Evolutionary conservation across 2,888 invertebrate genomes (phyloP).

Genomic region (Linnaemya tessellans): DNA sequence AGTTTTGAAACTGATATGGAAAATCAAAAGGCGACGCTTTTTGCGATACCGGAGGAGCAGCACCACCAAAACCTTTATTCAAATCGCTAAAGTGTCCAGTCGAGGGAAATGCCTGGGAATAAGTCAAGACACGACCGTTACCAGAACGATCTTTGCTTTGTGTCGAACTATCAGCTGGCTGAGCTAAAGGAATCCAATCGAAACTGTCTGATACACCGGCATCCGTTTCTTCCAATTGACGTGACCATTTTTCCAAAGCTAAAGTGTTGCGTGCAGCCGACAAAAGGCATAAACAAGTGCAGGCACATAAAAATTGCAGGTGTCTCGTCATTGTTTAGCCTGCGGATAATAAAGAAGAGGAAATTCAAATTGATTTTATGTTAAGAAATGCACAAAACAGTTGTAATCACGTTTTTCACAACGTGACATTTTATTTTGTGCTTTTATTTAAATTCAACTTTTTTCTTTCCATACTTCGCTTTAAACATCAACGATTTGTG

Average conservation of each 20-base stretch:
- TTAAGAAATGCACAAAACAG: neutral
- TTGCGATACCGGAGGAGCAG: constrained; percentile 31
- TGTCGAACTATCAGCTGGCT: constrained; percentile 78
- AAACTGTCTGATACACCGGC: constrained; percentile 77
- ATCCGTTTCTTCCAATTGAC: constrained; percentile 80
- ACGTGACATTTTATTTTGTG: neutral
- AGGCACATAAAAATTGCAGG: constrained; percentile 73
- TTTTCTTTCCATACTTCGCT: neutral
- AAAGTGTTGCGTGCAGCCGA: constrained; percentile 57
- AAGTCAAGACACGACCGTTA: constrained; percentile 83
- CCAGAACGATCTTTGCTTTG: constrained; percentile 79
- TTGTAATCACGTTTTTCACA: constrained; percentile 15
- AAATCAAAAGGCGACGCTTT: constrained; percentile 77
- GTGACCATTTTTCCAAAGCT: constrained; percentile 81
- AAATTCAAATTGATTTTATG: neutral
- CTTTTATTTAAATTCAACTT: neutral
- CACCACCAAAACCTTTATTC: constrained; percentile 72
- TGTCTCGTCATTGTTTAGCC: constrained; percentile 79
- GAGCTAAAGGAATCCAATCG: constrained; percentile 85
- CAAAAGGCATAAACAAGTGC: constrained; percentile 76
- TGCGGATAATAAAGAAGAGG: constrained; percentile 66
- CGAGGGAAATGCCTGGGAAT: constrained; percentile 80
- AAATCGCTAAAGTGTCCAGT: constrained; percentile 80
- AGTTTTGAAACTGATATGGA: constrained; percentile 81
- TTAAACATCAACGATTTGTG: neutral